Percentiles rank a stretch among this genome's conserved stretches.
Evolutionary conservation across 2,888 invertebrate genomes (phyloP).

Genomic region (Cerceris ruficornis): DNA sequence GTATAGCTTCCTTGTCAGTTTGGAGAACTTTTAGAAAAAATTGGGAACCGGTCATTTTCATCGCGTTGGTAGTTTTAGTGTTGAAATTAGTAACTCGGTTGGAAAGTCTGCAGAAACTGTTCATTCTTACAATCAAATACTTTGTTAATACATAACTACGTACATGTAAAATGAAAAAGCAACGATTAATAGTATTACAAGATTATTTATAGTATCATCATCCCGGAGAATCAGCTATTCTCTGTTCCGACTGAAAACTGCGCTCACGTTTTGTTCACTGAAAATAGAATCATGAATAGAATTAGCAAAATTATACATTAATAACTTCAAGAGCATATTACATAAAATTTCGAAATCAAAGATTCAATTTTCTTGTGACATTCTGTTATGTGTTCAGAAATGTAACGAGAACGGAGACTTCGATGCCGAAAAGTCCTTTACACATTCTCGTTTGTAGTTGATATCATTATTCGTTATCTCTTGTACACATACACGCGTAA

Average conservation of each 20-base stretch:
- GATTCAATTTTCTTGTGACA: conserved; percentile 35
- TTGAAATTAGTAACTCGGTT: neutral
- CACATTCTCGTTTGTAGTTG: conserved; percentile 37
- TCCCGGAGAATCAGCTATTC: too few relatives aligned
- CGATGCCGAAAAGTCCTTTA: conserved; percentile 28
- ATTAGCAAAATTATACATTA: conserved; percentile 9
- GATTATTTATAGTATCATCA: too few relatives aligned
- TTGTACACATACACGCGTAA: conserved; percentile 20
- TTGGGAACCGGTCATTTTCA: too few relatives aligned
- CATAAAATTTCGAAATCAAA: conserved; percentile 25
- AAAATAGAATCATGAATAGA: neutral
- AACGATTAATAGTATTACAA: too few relatives aligned
- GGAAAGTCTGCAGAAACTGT: too few relatives aligned
- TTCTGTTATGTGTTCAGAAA: conserved; percentile 54
- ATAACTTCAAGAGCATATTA: neutral
- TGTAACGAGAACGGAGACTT: conserved; percentile 27
- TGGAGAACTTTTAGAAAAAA: too few relatives aligned
- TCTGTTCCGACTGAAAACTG: neutral
- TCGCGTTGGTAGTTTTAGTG: too few relatives aligned
- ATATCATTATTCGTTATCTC: conserved; percentile 39
- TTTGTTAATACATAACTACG: too few relatives aligned
- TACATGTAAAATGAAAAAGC: too few relatives aligned
- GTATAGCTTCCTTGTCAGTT: too few relatives aligned
- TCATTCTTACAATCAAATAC: too few relatives aligned
- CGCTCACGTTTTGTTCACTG: neutral